phyloP scores from a whole-genome alignment of 2,888 invertebrate genomes.

The Bombyx huttoni region DNA sequence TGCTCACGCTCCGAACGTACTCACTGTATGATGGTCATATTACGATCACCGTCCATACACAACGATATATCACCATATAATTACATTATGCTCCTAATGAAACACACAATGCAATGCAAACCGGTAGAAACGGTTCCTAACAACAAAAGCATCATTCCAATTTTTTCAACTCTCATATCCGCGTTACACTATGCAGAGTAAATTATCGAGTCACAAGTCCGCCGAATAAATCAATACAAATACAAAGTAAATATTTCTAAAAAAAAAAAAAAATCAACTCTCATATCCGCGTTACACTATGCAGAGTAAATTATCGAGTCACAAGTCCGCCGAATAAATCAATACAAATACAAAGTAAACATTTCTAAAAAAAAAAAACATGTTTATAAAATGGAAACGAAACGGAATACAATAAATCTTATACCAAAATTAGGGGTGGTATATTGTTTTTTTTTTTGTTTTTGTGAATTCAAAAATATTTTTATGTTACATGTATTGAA shows the following conservation, averaged over 20 bases:
- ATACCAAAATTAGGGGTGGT: not conserved
- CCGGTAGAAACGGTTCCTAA: not conserved
- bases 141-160: not conserved
- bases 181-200: not conserved
- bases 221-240: not conserved
- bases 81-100: not conserved
- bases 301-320: not conserved
- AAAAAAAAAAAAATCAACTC: not conserved
- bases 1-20: not conserved
- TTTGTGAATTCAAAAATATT: not conserved
- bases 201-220: not conserved
- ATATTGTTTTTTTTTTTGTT: not conserved
- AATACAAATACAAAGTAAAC: not conserved
- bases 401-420: not conserved
- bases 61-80: not conserved
- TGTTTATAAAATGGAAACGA: not conserved
- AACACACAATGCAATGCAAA: not conserved
- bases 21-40: not conserved
- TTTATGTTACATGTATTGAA: not conserved
- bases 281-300: not conserved
- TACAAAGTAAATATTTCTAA: not conserved
- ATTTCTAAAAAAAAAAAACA: not conserved
- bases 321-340: not conserved
- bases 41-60: not conserved
- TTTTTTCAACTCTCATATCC: not conserved